These are phyloP conservation scores for Eudyptes chrysolophus DNA, from an alignment of 2,113 vertebrate species.

Conservation along the genomic window DNA sequence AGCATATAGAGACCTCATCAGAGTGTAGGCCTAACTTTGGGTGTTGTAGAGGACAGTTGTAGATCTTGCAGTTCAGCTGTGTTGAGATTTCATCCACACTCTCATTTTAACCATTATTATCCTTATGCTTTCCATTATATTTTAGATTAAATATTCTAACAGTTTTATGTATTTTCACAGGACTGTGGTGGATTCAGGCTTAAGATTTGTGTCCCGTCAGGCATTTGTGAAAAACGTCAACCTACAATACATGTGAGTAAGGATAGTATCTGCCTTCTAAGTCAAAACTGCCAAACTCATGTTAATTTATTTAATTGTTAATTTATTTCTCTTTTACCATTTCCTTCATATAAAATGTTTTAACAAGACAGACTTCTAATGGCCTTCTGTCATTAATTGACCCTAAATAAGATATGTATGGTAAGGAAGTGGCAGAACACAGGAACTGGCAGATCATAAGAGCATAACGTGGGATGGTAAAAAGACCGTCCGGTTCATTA, in stretches of 20 bases:
- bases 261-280: neutral
- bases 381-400: neutral
- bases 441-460: neutral
- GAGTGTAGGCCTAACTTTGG: neutral
- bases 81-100: neutral
- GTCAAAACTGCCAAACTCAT: neutral
- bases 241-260: constrained; percentile 94
- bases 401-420: neutral
- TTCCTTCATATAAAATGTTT: neutral
- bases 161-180: constrained; percentile 69
- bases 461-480: neutral
- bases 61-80: neutral
- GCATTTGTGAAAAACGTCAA: constrained; percentile 91
- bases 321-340: neutral
- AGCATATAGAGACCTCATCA: neutral
- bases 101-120: neutral
- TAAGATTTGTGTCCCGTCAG: constrained; percentile 88
- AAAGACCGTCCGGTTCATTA: neutral
- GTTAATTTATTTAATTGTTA: neutral
- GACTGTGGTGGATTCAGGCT: constrained; percentile 92
- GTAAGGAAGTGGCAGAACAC: neutral
- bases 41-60: neutral
- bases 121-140: neutral
- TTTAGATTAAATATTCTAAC: neutral
- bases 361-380: neutral